Percentiles rank a stretch among this genome's conserved stretches.
Conservation (phyloP, 1,140 invertebrate species). For the Hypothenemus hampei region DNA sequence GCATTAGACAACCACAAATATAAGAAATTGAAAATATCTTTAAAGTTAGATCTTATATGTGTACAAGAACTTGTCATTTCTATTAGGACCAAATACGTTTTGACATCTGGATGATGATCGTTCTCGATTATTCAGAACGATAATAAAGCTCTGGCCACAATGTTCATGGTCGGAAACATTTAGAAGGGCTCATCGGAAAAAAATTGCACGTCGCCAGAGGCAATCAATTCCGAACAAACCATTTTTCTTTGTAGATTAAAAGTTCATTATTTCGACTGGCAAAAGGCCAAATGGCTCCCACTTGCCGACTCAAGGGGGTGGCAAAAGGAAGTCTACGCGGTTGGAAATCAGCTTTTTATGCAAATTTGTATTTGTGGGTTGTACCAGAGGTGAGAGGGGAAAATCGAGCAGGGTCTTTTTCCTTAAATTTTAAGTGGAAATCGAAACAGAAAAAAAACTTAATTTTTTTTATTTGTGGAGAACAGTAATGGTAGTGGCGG, state of each 20-base stretch:
- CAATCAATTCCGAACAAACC: conserved; percentile 22
- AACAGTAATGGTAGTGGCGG: too few species aligned
- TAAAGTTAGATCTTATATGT: too few species aligned
- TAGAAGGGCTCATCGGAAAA: conserved; percentile 14
- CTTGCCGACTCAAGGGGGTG: not conserved
- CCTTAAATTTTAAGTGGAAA: not conserved
- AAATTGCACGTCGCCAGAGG: conserved; percentile 1
- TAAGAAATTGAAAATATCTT: too few species aligned
- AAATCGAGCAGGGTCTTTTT: too few species aligned
- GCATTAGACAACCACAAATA: too few species aligned
- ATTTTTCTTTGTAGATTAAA: conserved; percentile 28
- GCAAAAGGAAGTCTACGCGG: not conserved
- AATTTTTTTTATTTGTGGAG: too few species aligned
- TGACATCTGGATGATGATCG: conserved; percentile 3
- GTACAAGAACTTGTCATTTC: too few species aligned
- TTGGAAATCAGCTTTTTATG: conserved; percentile 17
- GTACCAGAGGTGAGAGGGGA: too few species aligned
- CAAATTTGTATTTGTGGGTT: conserved; percentile 14
- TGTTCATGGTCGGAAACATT: not conserved
- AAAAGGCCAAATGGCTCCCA: conserved; percentile 20
- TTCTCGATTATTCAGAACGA: conserved; percentile 18
- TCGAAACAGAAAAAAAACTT: too few species aligned
- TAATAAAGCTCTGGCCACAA: conserved; percentile 4
- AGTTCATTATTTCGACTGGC: conserved; percentile 29
- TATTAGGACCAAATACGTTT: too few species aligned